A percentile compares a stretch with the other conserved stretches of the same genome.
Conservation (phyloP, 2,888 invertebrate genomes). For the Caradrina clavipalpis region DNA sequence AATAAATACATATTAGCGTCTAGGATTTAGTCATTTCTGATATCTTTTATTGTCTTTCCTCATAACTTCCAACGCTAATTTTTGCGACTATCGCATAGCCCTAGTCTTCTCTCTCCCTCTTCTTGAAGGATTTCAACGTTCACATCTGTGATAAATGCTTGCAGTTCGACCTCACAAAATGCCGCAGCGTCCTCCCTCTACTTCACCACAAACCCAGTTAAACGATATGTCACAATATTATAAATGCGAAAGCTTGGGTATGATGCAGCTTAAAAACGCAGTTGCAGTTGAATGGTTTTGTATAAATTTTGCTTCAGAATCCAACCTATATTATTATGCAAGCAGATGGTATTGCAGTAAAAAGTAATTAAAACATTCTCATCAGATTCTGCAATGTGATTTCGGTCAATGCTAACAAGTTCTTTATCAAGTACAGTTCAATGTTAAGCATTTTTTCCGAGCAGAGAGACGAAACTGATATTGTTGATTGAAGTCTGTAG, state of each 20-base stretch:
- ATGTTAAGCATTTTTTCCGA: constrained; percentile 38
- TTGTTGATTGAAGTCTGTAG: constrained; percentile 14
- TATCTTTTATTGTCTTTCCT: too few species aligned
- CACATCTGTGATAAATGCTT: constrained; percentile 47
- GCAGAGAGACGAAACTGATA: constrained; percentile 17
- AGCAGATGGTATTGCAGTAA: background rate
- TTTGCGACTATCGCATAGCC: background rate
- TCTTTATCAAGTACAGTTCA: constrained; percentile 52
- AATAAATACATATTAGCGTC: too few species aligned
- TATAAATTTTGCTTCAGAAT: constrained; percentile 3
- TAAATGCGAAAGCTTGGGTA: constrained; percentile 41
- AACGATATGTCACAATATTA: constrained; percentile 54
- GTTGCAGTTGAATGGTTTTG: background rate
- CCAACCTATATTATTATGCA: too few species aligned
- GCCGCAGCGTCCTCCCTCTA: constrained; percentile 45
- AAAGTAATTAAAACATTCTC: constrained; percentile 26
- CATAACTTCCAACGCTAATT: constrained; percentile 6
- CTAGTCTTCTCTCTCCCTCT: background rate
- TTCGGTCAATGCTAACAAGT: constrained; percentile 60
- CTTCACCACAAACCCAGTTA: constrained; percentile 13
- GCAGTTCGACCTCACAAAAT: constrained; percentile 46
- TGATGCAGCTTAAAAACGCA: constrained; percentile 16
- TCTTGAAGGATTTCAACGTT: constrained; percentile 28
- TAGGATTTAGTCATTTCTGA: too few species aligned
- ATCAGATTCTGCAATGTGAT: constrained; percentile 35